These are phyloP conservation scores for Monoplex corrugatus DNA, from an alignment of 2,888 invertebrate genomes.

Conservation along the genomic window DNA sequence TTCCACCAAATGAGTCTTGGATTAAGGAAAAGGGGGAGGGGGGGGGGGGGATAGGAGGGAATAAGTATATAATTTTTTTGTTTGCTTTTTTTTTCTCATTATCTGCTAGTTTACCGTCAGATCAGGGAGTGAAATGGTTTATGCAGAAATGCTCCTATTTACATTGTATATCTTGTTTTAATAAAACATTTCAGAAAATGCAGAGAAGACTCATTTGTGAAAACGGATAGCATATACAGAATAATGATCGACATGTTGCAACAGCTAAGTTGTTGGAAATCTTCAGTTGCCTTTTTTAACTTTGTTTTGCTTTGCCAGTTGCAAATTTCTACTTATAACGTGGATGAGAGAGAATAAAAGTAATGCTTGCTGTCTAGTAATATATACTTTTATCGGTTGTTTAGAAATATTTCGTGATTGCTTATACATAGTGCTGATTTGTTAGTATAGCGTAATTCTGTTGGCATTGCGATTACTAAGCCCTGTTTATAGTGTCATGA, in stretches of 20 bases:
- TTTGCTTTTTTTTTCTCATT: neutral
- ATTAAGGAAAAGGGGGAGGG: too few species aligned
- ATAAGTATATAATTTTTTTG: too few species aligned
- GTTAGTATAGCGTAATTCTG: too few species aligned
- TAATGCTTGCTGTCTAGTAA: too few species aligned
- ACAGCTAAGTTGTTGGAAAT: conserved; percentile 35
- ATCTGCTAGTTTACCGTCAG: neutral
- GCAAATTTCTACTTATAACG: neutral
- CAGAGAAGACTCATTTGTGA: neutral
- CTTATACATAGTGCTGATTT: too few species aligned
- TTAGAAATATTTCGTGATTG: too few species aligned
- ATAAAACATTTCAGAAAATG: neutral
- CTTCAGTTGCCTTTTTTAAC: conserved; percentile 3
- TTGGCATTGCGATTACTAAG: too few species aligned
- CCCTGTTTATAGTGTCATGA: too few species aligned
- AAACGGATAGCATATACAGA: neutral
- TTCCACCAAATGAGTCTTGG: neutral
- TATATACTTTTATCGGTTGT: too few species aligned
- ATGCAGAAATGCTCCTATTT: neutral
- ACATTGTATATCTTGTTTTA: neutral
- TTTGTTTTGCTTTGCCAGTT: conserved; percentile 4
- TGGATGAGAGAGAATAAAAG: neutral
- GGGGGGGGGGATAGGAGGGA: too few species aligned
- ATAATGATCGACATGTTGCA: conserved; percentile 22
- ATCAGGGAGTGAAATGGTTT: neutral